Percentiles rank a stretch among this genome's conserved stretches.
These are phyloP conservation scores for Syngnathus rostellatus DNA, from an alignment of 2,797 vertebrate genomes.

Conservation along the genomic window DNA sequence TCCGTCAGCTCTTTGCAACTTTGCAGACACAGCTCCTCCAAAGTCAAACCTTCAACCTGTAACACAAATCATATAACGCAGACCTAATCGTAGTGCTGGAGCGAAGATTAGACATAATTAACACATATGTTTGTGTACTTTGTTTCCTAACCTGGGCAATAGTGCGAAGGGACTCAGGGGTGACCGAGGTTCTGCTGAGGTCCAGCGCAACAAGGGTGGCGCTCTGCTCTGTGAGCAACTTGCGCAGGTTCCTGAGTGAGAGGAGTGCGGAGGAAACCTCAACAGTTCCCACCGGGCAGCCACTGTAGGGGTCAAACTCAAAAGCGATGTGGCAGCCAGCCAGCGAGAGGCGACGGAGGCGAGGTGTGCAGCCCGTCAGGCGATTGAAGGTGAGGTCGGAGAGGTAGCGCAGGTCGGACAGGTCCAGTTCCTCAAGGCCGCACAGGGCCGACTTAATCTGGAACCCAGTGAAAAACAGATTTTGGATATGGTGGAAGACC, in stretches of 20 bases:
- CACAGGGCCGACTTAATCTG: constrained; percentile 54
- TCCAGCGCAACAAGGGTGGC: constrained; percentile 62
- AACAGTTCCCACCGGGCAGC: constrained; percentile 45
- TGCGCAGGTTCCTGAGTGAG: constrained; percentile 70
- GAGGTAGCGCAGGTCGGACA: constrained; percentile 70
- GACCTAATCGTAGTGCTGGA: neutral
- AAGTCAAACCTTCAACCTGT: constrained; percentile 58
- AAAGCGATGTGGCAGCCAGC: constrained; percentile 78
- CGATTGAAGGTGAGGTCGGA: constrained; percentile 76
- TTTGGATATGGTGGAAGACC: neutral
- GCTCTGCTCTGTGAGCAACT: constrained; percentile 63
- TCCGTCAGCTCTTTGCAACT: constrained; percentile 76
- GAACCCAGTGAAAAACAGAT: neutral
- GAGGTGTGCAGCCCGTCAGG: constrained; percentile 69
- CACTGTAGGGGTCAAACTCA: constrained; percentile 66
- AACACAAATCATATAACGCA: neutral
- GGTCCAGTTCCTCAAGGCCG: constrained; percentile 66
- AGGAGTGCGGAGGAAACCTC: constrained; percentile 65
- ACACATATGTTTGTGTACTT: neutral
- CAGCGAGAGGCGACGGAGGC: constrained; percentile 64
- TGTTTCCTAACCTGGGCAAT: constrained; percentile 61
- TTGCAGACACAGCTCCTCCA: constrained; percentile 68
- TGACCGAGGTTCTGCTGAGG: constrained; percentile 75
- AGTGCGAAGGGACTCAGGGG: constrained; percentile 63
- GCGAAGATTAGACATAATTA: neutral